Evolutionary conservation across 23 tunicate species (phyloP).

Genomic region (Ciona savignyi): DNA sequence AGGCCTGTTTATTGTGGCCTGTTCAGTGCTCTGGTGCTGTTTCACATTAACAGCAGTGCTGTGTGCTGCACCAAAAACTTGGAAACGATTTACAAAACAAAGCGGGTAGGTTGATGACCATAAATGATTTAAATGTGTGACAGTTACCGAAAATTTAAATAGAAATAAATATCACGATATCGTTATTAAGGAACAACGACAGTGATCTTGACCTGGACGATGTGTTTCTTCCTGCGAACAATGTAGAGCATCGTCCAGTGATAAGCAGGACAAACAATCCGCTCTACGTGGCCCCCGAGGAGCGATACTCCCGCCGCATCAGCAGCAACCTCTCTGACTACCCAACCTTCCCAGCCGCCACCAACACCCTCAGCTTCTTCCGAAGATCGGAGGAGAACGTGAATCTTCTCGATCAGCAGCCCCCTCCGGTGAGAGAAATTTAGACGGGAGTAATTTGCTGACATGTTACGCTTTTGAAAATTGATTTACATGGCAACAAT

Average conservation of each 20-base stretch:
- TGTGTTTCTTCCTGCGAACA: slow-evolving; percentile 43
- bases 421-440: too few relatives aligned
- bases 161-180: too few relatives aligned
- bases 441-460: too few relatives aligned
- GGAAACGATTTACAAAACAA: slow-evolving; percentile 38
- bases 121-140: too few relatives aligned
- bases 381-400: slow-evolving; percentile 73
- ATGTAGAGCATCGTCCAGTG: slow-evolving; percentile 6
- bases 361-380: slow-evolving; percentile 75
- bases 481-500: too few relatives aligned
- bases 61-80: slow-evolving; percentile 74
- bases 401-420: slow-evolving; percentile 54
- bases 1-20: slow-evolving; percentile 48
- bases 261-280: slow-evolving; percentile 76
- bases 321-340: slow-evolving; percentile 30
- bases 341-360: slow-evolving; percentile 47
- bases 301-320: slow-evolving; percentile 19
- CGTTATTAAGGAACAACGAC: slow-evolving; percentile 2
- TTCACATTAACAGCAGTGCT: slow-evolving; percentile 42
- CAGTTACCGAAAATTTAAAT: too few relatives aligned
- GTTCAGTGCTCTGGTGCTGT: slow-evolving; percentile 24
- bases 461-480: too few relatives aligned
- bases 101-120: slow-evolving; percentile 7
- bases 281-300: slow-evolving; percentile 45
- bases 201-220: slow-evolving; percentile 47